These are phyloP conservation scores for Hyppa rectilinea DNA, from an alignment of 2,888 invertebrate genomes.

Conservation along the genomic window DNA sequence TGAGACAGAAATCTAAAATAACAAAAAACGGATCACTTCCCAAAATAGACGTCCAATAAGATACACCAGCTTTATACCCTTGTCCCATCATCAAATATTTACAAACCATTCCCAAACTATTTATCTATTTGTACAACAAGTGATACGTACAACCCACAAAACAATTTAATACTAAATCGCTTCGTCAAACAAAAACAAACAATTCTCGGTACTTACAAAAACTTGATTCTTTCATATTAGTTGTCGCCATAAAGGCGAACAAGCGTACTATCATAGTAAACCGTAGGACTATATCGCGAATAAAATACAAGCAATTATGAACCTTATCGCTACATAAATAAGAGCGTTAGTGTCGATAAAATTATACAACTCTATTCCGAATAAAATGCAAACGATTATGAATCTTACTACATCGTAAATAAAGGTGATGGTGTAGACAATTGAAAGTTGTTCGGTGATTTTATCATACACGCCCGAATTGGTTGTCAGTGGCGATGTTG, in stretches of 20 bases:
- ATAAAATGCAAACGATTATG: slow-evolving; percentile 62
- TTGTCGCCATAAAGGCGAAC: slow-evolving; percentile 79
- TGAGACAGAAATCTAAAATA: too few relatives aligned
- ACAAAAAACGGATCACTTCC: background rate
- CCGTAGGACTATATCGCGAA: slow-evolving; percentile 52
- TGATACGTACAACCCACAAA: slow-evolving; percentile 54
- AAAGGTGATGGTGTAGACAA: slow-evolving; percentile 56
- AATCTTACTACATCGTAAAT: slow-evolving; percentile 62
- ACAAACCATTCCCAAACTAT: slow-evolving; percentile 26
- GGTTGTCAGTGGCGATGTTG: slow-evolving; percentile 76
- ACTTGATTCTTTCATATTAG: slow-evolving; percentile 80
- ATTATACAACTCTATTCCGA: slow-evolving; percentile 28
- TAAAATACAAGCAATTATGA: slow-evolving; percentile 57
- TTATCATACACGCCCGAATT: slow-evolving; percentile 78
- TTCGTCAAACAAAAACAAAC: slow-evolving; percentile 73
- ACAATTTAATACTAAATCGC: slow-evolving; percentile 71
- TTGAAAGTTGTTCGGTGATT: slow-evolving; percentile 68
- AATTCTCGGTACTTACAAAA: slow-evolving; percentile 71
- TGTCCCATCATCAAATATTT: slow-evolving; percentile 26
- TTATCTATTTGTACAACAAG: slow-evolving; percentile 41
- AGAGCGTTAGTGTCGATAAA: slow-evolving; percentile 48
- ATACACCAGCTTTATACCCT: slow-evolving; percentile 9
- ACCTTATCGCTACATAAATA: slow-evolving; percentile 57
- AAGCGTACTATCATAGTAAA: slow-evolving; percentile 68
- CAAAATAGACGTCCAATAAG: background rate